phyloP scores from a whole-genome alignment of 1,140 invertebrate species.

The Bombus superbus region DNA sequence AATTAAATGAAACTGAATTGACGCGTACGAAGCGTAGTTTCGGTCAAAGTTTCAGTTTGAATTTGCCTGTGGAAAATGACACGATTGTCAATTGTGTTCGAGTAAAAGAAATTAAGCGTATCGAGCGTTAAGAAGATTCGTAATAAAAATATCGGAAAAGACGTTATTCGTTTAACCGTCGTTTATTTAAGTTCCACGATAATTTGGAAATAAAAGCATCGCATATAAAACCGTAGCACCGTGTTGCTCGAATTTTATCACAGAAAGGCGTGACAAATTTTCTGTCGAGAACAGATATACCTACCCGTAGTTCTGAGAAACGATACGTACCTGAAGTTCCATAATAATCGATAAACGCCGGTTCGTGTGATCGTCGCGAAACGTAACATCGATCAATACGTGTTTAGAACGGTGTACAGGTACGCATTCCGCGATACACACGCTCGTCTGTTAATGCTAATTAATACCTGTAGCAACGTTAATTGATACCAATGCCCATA shows the following conservation, averaged over 20 bases:
- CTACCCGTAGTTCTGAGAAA: too few relatives aligned
- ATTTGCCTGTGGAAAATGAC: too few relatives aligned
- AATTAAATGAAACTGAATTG: not conserved
- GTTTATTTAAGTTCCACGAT: too few relatives aligned
- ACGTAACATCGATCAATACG: slow-evolving; percentile 6
- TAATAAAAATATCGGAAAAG: too few relatives aligned
- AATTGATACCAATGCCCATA: slow-evolving; percentile 51
- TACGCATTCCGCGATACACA: slow-evolving; percentile 6
- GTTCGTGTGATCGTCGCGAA: not conserved
- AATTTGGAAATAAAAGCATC: too few relatives aligned
- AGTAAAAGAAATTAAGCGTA: not conserved
- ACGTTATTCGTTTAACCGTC: too few relatives aligned
- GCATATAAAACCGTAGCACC: too few relatives aligned
- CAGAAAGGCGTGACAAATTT: too few relatives aligned
- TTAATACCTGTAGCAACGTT: slow-evolving; percentile 48
- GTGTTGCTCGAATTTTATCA: too few relatives aligned
- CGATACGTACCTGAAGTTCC: too few relatives aligned
- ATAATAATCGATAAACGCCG: not conserved
- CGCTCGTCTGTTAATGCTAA: slow-evolving; percentile 29
- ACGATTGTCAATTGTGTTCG: too few relatives aligned
- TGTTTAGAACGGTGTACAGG: not conserved
- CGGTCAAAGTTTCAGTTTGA: not conserved
- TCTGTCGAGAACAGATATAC: too few relatives aligned
- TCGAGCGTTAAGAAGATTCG: not conserved
- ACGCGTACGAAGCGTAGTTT: not conserved